phyloP scores from a whole-genome alignment of 2,888 invertebrate genomes.

The Alcis repandata region DNA sequence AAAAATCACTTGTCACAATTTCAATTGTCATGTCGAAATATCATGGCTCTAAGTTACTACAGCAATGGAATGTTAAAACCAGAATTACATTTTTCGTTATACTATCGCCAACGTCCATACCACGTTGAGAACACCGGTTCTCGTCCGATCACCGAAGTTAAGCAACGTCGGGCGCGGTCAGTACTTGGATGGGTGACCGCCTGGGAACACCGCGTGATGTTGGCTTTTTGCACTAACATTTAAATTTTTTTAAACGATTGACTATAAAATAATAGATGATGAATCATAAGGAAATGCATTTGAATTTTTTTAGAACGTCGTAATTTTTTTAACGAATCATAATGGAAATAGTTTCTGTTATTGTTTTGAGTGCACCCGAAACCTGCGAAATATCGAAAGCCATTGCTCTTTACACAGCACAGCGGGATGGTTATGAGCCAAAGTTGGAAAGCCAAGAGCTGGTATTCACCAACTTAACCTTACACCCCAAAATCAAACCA shows the following conservation, averaged over 20 bases:
- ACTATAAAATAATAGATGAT: not conserved
- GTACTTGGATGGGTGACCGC: conserved; percentile 72
- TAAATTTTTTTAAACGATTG: not conserved
- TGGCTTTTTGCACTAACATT: conserved; percentile 60
- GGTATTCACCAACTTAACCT: conserved; percentile 32
- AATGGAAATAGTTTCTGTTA: conserved; percentile 23
- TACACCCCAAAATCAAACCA: not conserved
- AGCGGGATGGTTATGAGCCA: conserved; percentile 52
- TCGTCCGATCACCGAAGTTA: conserved; percentile 67
- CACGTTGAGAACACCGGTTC: conserved; percentile 25
- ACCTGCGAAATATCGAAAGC: conserved; percentile 47
- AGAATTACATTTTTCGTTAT: not conserved
- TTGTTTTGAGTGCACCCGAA: conserved; percentile 43
- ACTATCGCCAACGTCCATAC: conserved; percentile 36
- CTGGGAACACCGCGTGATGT: conserved; percentile 64
- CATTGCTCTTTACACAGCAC: conserved; percentile 50
- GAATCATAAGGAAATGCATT: not conserved
- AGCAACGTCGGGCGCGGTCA: conserved; percentile 77
- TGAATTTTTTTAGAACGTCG: too few relatives aligned
- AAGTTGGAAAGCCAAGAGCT: conserved; percentile 51
- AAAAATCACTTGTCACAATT: not conserved
- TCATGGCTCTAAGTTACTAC: not conserved
- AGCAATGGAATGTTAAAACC: not conserved
- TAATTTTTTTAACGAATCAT: too few relatives aligned
- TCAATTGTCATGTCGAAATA: not conserved